phyloP scores from a whole-genome alignment of 2,888 invertebrate species.

The Tetheella fluctuosa region DNA sequence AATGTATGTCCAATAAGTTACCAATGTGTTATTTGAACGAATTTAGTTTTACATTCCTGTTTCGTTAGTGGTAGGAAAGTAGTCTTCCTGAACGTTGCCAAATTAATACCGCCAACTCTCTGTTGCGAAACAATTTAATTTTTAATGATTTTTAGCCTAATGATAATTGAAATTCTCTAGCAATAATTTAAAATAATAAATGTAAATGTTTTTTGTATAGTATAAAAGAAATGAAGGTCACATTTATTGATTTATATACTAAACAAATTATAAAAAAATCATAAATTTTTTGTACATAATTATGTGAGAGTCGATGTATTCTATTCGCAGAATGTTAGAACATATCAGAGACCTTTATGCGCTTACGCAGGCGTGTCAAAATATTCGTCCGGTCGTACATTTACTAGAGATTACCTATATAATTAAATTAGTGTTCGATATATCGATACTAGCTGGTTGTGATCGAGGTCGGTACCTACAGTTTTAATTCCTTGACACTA shows the following conservation, averaged over 20 bases:
- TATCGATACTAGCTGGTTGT: conserved; percentile 12
- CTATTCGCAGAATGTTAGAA: conserved; percentile 48
- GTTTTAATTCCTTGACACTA: not conserved
- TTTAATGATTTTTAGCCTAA: conserved; percentile 67
- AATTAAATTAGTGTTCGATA: conserved; percentile 1
- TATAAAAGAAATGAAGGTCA: conserved; percentile 63
- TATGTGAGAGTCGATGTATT: conserved; percentile 47
- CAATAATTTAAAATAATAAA: conserved; percentile 78
- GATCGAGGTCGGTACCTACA: conserved; percentile 11
- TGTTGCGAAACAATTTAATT: conserved; percentile 73
- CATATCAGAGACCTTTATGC: conserved; percentile 60
- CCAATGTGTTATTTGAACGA: conserved; percentile 80
- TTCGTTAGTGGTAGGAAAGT: conserved; percentile 83
- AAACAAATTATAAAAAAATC: conserved; percentile 51
- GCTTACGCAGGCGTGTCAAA: conserved; percentile 47
- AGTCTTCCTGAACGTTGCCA: conserved; percentile 84
- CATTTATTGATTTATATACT: conserved; percentile 64
- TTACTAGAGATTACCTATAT: not conserved
- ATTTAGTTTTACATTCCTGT: conserved; percentile 83
- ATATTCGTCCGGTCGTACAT: conserved; percentile 26
- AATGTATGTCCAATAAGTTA: conserved; percentile 76
- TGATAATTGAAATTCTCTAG: conserved; percentile 80
- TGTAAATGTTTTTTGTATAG: conserved; percentile 84
- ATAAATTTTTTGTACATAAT: conserved; percentile 69
- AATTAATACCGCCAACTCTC: conserved; percentile 80